A percentile compares a stretch with the other conserved stretches of the same genome.
Evolutionary conservation across 2,888 invertebrate species (phyloP).

Genomic region (Syrista parreyssii): DNA sequence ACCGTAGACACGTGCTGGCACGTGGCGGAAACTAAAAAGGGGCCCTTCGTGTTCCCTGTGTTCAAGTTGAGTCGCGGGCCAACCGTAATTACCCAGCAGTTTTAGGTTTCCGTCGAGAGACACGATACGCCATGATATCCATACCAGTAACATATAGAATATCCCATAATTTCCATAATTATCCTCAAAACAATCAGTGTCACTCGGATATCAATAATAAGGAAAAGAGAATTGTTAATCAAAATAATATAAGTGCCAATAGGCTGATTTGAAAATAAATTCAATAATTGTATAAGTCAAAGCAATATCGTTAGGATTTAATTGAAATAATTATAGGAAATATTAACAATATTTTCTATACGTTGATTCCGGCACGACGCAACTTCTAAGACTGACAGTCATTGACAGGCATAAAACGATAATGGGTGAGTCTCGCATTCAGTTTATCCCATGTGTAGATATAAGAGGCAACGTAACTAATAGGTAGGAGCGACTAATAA

Average conservation of each 20-base stretch:
- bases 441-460: not conserved
- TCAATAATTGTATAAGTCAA: not conserved
- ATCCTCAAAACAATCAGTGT: not conserved
- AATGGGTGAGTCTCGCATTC: not conserved
- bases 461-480: constrained; percentile 31
- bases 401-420: not conserved
- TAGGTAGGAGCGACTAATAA: constrained; percentile 45
- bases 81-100: constrained; percentile 65
- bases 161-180: not conserved
- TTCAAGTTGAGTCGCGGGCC: constrained; percentile 36
- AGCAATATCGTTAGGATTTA: not conserved
- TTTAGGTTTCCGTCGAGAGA: constrained; percentile 55
- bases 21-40: constrained; percentile 63
- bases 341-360: not conserved
- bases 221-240: too few species aligned
- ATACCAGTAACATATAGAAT: not conserved
- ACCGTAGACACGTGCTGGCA: constrained; percentile 60
- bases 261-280: not conserved
- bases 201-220: not conserved
- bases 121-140: not conserved
- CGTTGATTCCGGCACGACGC: not conserved
- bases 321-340: not conserved
- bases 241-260: not conserved
- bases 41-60: constrained; percentile 33
- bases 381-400: not conserved